Evolutionary conservation across 2,797 vertebrate genomes (phyloP), one percentile per base, ranked within the genome.

Genomic region (Artibeus lituratus): DNA sequence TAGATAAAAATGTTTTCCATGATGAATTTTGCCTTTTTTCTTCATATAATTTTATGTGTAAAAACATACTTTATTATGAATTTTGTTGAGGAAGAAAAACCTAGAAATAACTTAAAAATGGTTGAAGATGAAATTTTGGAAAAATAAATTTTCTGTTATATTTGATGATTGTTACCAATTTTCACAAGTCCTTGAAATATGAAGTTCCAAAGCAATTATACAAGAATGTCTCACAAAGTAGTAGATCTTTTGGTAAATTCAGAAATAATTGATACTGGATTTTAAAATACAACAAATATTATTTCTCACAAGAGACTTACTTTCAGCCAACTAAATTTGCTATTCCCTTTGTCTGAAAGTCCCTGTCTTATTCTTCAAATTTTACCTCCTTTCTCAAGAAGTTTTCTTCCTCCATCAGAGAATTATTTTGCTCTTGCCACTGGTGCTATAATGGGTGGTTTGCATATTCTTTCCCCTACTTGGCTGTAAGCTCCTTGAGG

Each of bases 1-100:
- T 16, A 67, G 18, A 55, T 42, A 78, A 85, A 78, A 86, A 83
- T 59, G 1, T 62, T 32, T 62, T 62, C 29, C 14, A 32, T 62
- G 57, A 29, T 22, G 62, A 80, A 95, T 42, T 90, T 82, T 94
- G 19, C 4, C 67, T 53, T 86, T 95, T 87, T 76, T 39, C 47
- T 70, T 77, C 26, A 57, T 69, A 82, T 2, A 22, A 11, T 42
- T 87, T 89, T 86, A 83, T 49, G 24, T 21, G 5, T 74, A 35
- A 86, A 83, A 92, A 86, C 47, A 82, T 42, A 55, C 44, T 32
- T 88, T 16, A 53, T 32, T 37, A 21, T 32, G 44, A 90, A 87
- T 83, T 90, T 84, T 73, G 69, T 85, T 90, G 59, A 65, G 92
- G 94, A 91, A 37, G 24, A 95, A 92, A 97, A 90, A 44, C 3